Evolutionary conservation across 2,113 vertebrate species (phyloP).

Genomic region (Pterocles orientalis): DNA sequence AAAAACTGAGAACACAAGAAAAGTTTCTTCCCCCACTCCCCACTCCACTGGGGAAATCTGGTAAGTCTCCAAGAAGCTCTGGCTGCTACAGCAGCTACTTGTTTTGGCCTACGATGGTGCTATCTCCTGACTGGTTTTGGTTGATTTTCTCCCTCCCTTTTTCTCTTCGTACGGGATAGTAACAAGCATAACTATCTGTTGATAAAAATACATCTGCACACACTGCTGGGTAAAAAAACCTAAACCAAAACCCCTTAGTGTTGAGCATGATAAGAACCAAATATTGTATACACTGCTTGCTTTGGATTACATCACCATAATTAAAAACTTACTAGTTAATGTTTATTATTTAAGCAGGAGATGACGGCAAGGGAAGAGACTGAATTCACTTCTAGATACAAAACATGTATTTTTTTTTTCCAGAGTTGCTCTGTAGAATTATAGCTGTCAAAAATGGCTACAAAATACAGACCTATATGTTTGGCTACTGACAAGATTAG

Average conservation of each 20-base stretch:
- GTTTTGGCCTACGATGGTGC: not conserved
- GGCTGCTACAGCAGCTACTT: not conserved
- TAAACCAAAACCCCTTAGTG: not conserved
- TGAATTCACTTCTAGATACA: not conserved
- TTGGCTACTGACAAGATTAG: not conserved
- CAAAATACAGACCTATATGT: conserved; percentile 11
- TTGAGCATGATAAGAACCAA: not conserved
- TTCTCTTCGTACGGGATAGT: not conserved
- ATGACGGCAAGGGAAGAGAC: not conserved
- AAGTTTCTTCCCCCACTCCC: not conserved
- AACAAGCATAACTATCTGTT: not conserved
- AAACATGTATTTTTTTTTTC: not conserved
- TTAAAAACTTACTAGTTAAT: not conserved
- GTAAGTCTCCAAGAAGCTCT: not conserved
- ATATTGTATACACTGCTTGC: not conserved
- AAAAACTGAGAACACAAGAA: conserved; percentile 60
- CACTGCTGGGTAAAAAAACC: not conserved
- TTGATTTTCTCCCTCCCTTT: not conserved
- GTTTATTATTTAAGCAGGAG: not conserved
- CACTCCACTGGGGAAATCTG: not conserved
- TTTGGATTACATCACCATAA: not conserved
- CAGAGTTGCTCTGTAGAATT: not conserved
- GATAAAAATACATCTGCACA: not conserved
- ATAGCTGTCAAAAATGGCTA: conserved; percentile 14
- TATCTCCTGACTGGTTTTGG: not conserved